These are phyloP conservation scores for Cyphotilapia sp. DNA, from an alignment of 2,113 vertebrate species.

Conservation along the genomic window DNA sequence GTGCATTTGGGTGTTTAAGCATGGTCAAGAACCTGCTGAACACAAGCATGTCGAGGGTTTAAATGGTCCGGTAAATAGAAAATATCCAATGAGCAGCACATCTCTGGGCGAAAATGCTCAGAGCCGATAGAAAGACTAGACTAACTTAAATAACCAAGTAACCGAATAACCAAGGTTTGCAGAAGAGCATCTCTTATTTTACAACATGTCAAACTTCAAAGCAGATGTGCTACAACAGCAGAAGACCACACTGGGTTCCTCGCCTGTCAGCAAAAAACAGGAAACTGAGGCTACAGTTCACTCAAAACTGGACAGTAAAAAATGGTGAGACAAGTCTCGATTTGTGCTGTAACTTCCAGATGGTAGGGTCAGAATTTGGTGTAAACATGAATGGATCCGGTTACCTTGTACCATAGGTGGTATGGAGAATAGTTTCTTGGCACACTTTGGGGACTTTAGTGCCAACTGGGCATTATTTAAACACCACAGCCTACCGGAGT, in stretches of 20 bases:
- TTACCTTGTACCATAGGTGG: not conserved
- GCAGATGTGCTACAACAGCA: not conserved
- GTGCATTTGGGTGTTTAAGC: not conserved
- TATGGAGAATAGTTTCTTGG: not conserved
- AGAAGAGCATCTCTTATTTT: not conserved
- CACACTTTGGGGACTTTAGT: not conserved
- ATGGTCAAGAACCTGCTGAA: not conserved
- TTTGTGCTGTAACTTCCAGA: not conserved
- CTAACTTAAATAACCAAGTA: not conserved
- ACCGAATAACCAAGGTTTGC: not conserved
- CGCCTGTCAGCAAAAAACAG: not conserved
- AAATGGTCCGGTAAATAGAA: not conserved
- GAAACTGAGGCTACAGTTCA: not conserved
- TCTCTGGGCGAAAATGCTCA: not conserved
- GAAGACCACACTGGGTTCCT: not conserved
- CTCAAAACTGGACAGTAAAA: not conserved
- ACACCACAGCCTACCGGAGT: not conserved
- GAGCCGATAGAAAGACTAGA: not conserved
- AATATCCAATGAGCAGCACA: not conserved
- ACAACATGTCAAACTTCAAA: not conserved
- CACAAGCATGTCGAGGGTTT: not conserved
- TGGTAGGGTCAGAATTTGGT: not conserved
- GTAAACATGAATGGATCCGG: not conserved
- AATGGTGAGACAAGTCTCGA: not conserved
- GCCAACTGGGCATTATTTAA: not conserved